phyloP scores from a whole-genome alignment of 2,797 vertebrate species.

The Peromyscus eremicus region DNA sequence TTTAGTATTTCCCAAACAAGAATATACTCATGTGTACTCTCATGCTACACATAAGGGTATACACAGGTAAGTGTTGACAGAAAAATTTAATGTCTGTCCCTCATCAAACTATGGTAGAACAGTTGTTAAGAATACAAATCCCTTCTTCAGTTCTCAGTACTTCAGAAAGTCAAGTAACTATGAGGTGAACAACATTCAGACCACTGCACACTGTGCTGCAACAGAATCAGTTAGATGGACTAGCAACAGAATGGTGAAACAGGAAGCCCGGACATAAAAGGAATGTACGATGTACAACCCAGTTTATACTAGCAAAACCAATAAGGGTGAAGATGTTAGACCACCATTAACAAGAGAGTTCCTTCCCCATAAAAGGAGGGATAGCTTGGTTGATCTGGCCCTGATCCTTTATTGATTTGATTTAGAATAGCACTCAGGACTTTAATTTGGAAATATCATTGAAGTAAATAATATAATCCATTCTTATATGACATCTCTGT shows the following conservation, averaged over 20 bases:
- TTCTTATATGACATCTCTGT: not conserved
- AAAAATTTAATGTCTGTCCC: not conserved
- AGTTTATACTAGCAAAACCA: not conserved
- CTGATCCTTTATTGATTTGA: not conserved
- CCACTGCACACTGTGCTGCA: too few species aligned
- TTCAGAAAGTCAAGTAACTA: too few species aligned
- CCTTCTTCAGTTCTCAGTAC: not conserved
- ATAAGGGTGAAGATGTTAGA: too few species aligned
- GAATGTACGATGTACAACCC: not conserved
- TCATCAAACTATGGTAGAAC: not conserved
- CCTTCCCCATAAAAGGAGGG: not conserved
- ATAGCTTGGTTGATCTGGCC: not conserved
- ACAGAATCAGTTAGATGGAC: not conserved
- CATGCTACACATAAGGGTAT: not conserved
- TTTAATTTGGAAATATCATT: not conserved
- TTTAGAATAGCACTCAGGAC: not conserved
- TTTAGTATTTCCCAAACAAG: not conserved
- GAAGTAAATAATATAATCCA: not conserved
- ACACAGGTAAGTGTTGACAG: not conserved
- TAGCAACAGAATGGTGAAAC: not conserved
- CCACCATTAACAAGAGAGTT: not conserved
- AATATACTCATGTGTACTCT: too few species aligned
- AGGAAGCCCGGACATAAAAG: not conserved
- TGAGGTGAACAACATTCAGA: fast-evolving
- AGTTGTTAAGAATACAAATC: not conserved